Base-by-base conservation (phyloP, 2,797 vertebrate genomes). In the Steatocranus sp. region DNA sequence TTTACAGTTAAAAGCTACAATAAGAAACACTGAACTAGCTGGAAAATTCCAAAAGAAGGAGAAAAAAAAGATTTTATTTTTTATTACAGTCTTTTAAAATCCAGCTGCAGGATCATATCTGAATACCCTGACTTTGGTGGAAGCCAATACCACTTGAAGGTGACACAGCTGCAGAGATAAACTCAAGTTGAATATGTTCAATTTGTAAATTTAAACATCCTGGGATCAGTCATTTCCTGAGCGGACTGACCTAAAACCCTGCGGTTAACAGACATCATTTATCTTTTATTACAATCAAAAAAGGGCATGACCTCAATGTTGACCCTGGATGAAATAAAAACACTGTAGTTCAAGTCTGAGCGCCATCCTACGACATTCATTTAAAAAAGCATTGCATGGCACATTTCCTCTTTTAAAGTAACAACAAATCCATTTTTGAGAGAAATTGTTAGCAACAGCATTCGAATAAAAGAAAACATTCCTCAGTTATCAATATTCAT, bases 211-310 rank as follows among this genome's bases (percentile, higher is more conserved):
- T 88, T 46, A 90, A 92, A 89, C 83, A 87, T 81, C 78, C 23
- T 25, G 77, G 36, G 25, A 43, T 82, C 54, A 83, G 75, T 90
- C 66, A 89, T 91, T 91, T 91, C 87, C 92, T 90, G 83, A 88
- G 87, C 34, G 43, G 66, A 53, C 38, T 79, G 86, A 91, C 83
- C 89, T 81, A 23, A 79, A 80, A 61, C 82, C 80, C 82, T 50
- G 74, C 9, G 9, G 82, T 78, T 76, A 68, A 85, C 70, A 51
- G 87, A 92, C 88, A 91, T 90, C 58, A 91, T 90, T 85, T 41
- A 88, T 90, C 79, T 92, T 92, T 85, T 66, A 88, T 81, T 92
- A 89, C 88, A 93, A 90, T 88, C 90, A 83, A 75, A 77, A 77
- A 82, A 84, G 88, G 86, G 68, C 68, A 41, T n/a, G 34, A 75